These are phyloP conservation scores for Drosophila trichaetosa DNA, from an alignment of 2,888 invertebrate genomes.

Conservation along the genomic window DNA sequence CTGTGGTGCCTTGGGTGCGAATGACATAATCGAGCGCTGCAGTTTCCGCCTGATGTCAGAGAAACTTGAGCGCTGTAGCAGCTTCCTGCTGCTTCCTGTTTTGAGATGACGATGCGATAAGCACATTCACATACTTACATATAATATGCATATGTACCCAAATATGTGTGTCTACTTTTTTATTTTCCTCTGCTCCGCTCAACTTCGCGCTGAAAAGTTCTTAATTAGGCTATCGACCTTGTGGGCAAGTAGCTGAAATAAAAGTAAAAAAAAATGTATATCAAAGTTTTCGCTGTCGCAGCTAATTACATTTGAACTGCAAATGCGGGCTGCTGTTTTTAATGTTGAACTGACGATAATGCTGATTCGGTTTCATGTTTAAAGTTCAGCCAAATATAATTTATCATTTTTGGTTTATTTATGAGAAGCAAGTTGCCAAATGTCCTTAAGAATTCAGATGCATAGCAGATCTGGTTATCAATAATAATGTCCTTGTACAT, in stretches of 20 bases:
- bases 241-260: slow-evolving; percentile 22
- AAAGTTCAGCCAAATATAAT: slow-evolving; percentile 6
- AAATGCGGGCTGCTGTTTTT: slow-evolving; percentile 29
- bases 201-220: slow-evolving; percentile 47
- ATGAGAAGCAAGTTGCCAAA: background rate
- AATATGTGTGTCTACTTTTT: slow-evolving; percentile 4
- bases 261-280: slow-evolving; percentile 1
- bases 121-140: background rate
- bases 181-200: slow-evolving; percentile 3
- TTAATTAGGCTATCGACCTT: slow-evolving; percentile 60
- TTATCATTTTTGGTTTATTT: background rate
- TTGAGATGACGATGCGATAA: slow-evolving; percentile 44
- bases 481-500: background rate
- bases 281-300: slow-evolving; percentile 49
- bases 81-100: slow-evolving; percentile 52
- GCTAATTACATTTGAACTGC: slow-evolving; percentile 66
- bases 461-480: background rate
- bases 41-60: slow-evolving; percentile 58
- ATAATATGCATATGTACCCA: background rate
- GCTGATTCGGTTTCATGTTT: slow-evolving; percentile 42
- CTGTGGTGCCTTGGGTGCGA: slow-evolving; percentile 36
- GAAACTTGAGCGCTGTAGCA: slow-evolving; percentile 28
- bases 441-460: background rate
- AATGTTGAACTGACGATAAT: slow-evolving; percentile 46
- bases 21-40: slow-evolving; percentile 77